Conservation (phyloP, 2,888 invertebrate species). For the Bugulina stolonifera region DNA sequence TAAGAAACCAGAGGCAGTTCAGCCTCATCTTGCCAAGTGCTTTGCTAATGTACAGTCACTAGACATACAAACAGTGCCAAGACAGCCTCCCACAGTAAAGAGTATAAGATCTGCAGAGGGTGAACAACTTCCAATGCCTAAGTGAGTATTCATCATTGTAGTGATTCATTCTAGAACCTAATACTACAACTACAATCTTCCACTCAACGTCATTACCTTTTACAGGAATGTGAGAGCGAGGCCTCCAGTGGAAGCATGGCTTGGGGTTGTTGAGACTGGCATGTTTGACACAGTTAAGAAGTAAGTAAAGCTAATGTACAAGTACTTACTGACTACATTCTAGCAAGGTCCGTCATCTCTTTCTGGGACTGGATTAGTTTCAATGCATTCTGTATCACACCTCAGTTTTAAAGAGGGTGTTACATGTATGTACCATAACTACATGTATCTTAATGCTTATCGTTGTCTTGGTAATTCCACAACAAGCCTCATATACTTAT, state of each 20-base stretch:
- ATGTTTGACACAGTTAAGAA: conserved; percentile 54
- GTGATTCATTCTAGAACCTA: background rate
- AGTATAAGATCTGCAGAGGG: conserved; percentile 49
- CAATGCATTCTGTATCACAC: too few species aligned
- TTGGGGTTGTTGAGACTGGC: conserved; percentile 50
- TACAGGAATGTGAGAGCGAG: conserved; percentile 48
- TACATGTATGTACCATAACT: too few species aligned
- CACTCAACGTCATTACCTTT: conserved; percentile 5
- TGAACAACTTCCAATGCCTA: conserved; percentile 50
- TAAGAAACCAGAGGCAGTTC: conserved; percentile 49
- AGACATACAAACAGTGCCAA: conserved; percentile 44
- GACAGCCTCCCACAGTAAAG: conserved; percentile 49
- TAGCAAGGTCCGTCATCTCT: too few species aligned
- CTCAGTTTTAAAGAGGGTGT: too few species aligned
- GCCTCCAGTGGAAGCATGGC: conserved; percentile 53
- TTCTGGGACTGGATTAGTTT: too few species aligned
- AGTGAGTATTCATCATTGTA: conserved; percentile 34
- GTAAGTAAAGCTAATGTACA: conserved; percentile 39
- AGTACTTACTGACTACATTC: too few species aligned
- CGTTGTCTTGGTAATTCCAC: too few species aligned
- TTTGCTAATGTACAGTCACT: conserved; percentile 51
- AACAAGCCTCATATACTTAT: too few species aligned
- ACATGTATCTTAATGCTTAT: too few species aligned
- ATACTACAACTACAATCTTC: background rate
- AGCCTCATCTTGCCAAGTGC: conserved; percentile 53